phyloP scores from a whole-genome alignment of 2,888 invertebrate species.

The Lydus trimaculatus region DNA sequence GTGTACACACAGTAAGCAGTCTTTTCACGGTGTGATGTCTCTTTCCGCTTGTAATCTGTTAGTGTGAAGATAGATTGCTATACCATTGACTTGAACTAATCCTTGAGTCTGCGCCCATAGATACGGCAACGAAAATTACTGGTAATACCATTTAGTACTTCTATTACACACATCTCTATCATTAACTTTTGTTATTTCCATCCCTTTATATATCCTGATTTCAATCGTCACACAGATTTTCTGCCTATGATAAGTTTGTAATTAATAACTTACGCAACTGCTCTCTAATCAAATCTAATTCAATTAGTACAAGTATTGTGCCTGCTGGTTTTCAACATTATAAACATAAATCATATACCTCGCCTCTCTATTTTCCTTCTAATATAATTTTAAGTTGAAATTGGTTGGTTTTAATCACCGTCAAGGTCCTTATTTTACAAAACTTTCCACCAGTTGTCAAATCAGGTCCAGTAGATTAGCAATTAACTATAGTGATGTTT shows the following conservation, averaged over 20 bases:
- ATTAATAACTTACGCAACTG: conserved; percentile 36
- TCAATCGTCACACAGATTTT: conserved; percentile 13
- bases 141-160: conserved; percentile 48
- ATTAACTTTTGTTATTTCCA: conserved; percentile 10
- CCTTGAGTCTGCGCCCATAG: conserved; percentile 51
- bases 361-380: conserved; percentile 11
- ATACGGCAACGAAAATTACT: conserved; percentile 54
- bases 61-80: conserved; percentile 57
- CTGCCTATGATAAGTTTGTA: conserved; percentile 33
- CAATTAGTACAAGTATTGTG: conserved; percentile 28
- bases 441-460: too few relatives aligned
- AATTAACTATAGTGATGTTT: background rate
- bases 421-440: background rate
- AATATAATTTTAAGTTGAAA: background rate
- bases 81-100: conserved; percentile 57
- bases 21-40: conserved; percentile 50
- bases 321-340: conserved; percentile 15
- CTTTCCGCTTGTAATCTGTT: conserved; percentile 56
- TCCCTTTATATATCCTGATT: conserved; percentile 1
- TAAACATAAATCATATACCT: conserved; percentile 27
- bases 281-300: conserved; percentile 32
- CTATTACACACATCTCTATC: conserved; percentile 29
- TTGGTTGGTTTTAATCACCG: background rate
- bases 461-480: background rate
- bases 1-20: conserved; percentile 37